Evolutionary conservation across 2,113 vertebrate species (phyloP), one percentile per base, ranked within the genome.

Genomic region (Chaenocephalus aceratus): DNA sequence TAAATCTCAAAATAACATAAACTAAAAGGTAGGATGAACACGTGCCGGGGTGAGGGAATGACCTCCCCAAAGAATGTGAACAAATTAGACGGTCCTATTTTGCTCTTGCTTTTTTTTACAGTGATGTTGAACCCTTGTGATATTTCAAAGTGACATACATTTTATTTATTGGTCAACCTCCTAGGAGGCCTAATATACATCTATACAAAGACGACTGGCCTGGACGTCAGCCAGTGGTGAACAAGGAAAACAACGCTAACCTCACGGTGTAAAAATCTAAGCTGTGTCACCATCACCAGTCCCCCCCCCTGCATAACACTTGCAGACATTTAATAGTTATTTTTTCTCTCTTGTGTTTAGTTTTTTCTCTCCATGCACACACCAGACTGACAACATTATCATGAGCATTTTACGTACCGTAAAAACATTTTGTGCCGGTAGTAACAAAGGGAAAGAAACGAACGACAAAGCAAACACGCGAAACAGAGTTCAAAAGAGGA

Each of bases 281-380:
- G 89, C 77, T 85, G 89, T 91, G 90, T 92, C 78, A 85, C 75
- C 81, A 75, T 64, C 79, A 65, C 89, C 91, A 93, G 85, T 89
- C 91, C 89, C 91, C 51, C 58, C 69, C 66, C 94, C 83, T 62
- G 81, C 94, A 94, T 93, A 92, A 93, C 89, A 85, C 92, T 89
- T 94, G 94, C 90, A 95, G 93, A 93, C 88, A 77, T 87, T 92
- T 92, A 93, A 91, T 90, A 93, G 91, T 86, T 85, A 41, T 77
- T 60, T 76, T 68, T 79, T 80, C 78, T 84, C 72, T 62, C 63
- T 80, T 79, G 68, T 72, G 46, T 89, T 88, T 85, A 59, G 48
- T 71, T 86, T 81, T 95, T 93, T 86, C 80, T 92, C 95, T 95
- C 95, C 96, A 97, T 96, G 97, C 95, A 95, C 96, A 96, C 91